phyloP scores from a whole-genome alignment of 2,888 invertebrate species.

The Acrocera orbiculus region DNA sequence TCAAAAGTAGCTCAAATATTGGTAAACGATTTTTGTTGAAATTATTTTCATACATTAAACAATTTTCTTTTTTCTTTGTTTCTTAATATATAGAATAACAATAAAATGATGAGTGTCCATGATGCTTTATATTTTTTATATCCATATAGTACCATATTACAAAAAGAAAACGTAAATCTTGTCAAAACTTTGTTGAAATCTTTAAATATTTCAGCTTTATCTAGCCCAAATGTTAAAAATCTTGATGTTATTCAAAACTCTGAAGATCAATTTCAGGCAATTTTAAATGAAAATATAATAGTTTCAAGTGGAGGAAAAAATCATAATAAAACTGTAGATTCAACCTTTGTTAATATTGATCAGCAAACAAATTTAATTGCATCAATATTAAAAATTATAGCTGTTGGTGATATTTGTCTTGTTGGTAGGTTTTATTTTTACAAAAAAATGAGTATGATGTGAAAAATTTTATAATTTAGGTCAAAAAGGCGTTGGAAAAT shows the following conservation, averaged over 20 bases:
- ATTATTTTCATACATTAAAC: no score
- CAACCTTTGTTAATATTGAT: constrained; percentile 37
- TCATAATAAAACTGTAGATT: constrained; percentile 18
- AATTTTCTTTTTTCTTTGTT: no score
- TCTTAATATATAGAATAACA: no score
- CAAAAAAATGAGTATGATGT: no score
- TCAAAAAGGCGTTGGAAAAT: constrained; percentile 85
- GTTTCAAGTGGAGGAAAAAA: constrained; percentile 21
- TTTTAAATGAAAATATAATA: no score
- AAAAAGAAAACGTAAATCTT: constrained; percentile 55
- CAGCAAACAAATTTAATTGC: constrained; percentile 65
- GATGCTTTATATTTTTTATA: constrained; percentile 61
- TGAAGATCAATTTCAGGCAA: no score
- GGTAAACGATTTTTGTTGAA: constrained; percentile 14
- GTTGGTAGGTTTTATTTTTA: constrained; percentile 35
- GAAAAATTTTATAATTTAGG: no score
- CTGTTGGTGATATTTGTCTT: constrained; percentile 70
- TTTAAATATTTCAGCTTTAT: constrained; percentile 32
- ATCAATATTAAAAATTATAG: constrained; percentile 60
- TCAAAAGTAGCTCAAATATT: constrained; percentile 36
- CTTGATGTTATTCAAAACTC: no score
- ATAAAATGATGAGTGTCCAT: constrained; percentile 45
- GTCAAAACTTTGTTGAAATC: constrained; percentile 52
- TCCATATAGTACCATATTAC: constrained; percentile 63
- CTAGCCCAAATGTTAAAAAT: constrained; percentile 13